Conservation (phyloP, 2,797 vertebrate genomes). For the Eidolon dupreanum region DNA sequence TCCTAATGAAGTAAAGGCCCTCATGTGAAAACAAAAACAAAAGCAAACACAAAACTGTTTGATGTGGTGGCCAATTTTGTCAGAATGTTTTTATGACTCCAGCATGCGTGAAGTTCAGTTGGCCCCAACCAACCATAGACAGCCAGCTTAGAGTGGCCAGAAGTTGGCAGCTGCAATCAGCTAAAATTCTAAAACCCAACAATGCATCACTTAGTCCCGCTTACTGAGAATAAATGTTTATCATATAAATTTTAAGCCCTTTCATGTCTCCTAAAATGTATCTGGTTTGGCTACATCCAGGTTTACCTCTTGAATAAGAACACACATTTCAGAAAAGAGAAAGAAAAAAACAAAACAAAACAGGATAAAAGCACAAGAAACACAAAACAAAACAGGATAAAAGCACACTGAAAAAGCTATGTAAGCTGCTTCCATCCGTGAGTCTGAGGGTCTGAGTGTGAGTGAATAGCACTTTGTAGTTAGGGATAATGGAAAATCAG, state of each 20-base stretch:
- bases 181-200: conserved; percentile 7
- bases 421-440: neutral
- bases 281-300: neutral
- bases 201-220: neutral
- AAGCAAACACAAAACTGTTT: neutral
- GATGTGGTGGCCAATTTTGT: neutral
- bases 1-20: conserved; percentile 14
- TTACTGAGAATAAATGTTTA: conserved; percentile 22
- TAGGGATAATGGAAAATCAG: neutral
- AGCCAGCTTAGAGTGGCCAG: neutral
- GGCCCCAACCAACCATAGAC: neutral
- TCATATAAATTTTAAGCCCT: neutral
- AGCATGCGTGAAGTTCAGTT: neutral
- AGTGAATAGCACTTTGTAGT: neutral
- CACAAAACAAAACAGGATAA: conserved; percentile 2
- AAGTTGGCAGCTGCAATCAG: neutral
- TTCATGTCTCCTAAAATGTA: neutral
- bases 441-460: neutral
- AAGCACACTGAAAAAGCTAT: neutral
- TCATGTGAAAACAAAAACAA: conserved; percentile 27
- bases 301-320: neutral
- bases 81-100: neutral
- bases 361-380: neutral
- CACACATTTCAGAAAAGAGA: conserved; percentile 12
- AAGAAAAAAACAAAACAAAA: neutral